These are phyloP conservation scores for Meandrina meandrites DNA, from an alignment of 92 coral and sea anemone species.

Conservation along the genomic window DNA sequence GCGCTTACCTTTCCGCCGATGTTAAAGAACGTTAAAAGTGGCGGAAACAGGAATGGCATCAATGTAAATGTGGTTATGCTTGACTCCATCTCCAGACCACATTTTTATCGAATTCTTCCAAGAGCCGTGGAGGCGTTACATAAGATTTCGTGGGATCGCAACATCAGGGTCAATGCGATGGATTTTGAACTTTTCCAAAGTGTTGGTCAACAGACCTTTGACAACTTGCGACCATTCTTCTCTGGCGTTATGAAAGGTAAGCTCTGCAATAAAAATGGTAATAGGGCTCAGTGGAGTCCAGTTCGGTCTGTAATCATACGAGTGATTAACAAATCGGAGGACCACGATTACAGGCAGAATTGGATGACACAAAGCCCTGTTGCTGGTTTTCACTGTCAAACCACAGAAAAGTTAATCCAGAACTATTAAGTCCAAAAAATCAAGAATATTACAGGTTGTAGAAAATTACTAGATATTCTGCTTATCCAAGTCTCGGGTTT, in stretches of 20 bases:
- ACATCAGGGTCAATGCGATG: conserved; percentile 55
- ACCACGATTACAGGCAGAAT: too few relatives aligned
- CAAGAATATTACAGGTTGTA: too few relatives aligned
- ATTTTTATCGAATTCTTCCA: conserved; percentile 69
- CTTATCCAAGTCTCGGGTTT: too few relatives aligned
- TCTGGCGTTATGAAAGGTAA: conserved; percentile 67
- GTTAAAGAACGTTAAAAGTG: background rate
- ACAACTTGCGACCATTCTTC: conserved; percentile 73
- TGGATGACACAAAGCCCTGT: too few relatives aligned
- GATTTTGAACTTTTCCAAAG: conserved; percentile 76
- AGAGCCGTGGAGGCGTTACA: conserved; percentile 61
- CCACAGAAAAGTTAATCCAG: too few relatives aligned
- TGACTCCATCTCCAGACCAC: conserved; percentile 72
- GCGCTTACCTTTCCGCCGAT: conserved; percentile 3
- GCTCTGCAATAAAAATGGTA: background rate
- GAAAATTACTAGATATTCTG: too few relatives aligned
- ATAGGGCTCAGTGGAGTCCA: too few relatives aligned
- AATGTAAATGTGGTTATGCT: conserved; percentile 33
- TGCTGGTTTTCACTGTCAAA: too few relatives aligned
- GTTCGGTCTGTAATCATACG: too few relatives aligned
- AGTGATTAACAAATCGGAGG: too few relatives aligned
- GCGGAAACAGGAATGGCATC: background rate
- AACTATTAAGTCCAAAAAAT: too few relatives aligned
- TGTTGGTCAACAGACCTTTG: conserved; percentile 73
- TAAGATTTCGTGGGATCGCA: conserved; percentile 35